These are phyloP conservation scores for Sebastes alutus DNA, from an alignment of 2,797 vertebrate species.

Conservation along the genomic window DNA sequence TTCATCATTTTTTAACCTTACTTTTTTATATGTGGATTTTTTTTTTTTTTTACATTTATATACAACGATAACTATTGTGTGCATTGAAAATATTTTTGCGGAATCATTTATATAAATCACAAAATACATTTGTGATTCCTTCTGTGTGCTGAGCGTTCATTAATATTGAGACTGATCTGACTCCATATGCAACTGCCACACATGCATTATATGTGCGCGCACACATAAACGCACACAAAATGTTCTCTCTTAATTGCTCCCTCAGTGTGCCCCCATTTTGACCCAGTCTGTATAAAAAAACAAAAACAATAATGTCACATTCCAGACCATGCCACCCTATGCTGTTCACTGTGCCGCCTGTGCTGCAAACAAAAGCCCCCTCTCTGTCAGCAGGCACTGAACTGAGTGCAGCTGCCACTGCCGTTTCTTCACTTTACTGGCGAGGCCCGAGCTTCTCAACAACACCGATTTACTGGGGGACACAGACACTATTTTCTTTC, in stretches of 20 bases:
- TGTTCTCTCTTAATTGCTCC: constrained; percentile 19
- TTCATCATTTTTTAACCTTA: too few species aligned
- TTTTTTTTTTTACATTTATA: too few species aligned
- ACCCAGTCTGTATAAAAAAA: constrained; percentile 21
- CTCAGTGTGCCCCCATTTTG: constrained; percentile 8
- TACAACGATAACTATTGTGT: too few species aligned
- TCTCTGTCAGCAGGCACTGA: constrained; percentile 56
- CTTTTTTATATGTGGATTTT: too few species aligned
- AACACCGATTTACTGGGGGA: constrained; percentile 63
- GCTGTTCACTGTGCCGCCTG: constrained; percentile 38
- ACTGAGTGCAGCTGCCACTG: constrained; percentile 67
- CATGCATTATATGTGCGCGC: background rate
- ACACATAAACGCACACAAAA: constrained; percentile 15
- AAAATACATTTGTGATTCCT: too few species aligned
- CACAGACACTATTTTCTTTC: constrained; percentile 51
- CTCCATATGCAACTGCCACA: background rate
- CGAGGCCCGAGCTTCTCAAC: constrained; percentile 53
- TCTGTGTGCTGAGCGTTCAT: too few species aligned
- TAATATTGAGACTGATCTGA: too few species aligned
- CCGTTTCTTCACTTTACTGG: constrained; percentile 48
- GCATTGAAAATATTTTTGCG: too few species aligned
- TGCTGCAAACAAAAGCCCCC: constrained; percentile 56
- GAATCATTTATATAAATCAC: too few species aligned
- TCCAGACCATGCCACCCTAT: constrained; percentile 54
- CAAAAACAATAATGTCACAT: constrained; percentile 53